A percentile compares a stretch with the other conserved stretches of the same genome.
These are phyloP conservation scores for Pterocles orientalis DNA, from an alignment of 2,113 vertebrate species.

Conservation along the genomic window DNA sequence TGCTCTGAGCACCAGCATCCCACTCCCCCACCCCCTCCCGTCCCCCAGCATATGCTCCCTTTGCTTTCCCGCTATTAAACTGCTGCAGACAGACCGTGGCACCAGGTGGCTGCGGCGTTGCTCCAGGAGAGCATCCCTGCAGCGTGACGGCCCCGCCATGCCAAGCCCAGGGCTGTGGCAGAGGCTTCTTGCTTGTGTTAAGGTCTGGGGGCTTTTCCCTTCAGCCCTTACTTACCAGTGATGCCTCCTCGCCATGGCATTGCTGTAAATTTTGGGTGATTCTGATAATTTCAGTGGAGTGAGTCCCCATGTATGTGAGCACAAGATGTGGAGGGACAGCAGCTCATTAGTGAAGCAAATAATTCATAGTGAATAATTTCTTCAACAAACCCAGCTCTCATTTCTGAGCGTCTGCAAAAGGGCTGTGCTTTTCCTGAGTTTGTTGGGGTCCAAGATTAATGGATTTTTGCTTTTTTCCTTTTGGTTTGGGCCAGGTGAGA, in stretches of 20 bases:
- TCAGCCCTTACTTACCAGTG: accelerated
- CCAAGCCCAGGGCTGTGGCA: background rate
- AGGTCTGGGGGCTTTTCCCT: background rate
- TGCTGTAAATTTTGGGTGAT: background rate
- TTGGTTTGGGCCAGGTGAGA: background rate
- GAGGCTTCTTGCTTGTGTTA: accelerated
- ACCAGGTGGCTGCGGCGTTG: background rate
- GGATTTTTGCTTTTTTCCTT: background rate
- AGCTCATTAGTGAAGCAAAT: background rate
- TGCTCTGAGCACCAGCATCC: background rate
- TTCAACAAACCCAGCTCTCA: background rate
- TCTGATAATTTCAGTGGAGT: background rate
- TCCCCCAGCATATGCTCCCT: background rate
- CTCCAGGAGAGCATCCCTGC: background rate
- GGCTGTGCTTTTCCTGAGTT: background rate
- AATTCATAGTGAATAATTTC: background rate
- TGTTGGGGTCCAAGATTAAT: background rate
- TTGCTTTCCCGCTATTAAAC: background rate
- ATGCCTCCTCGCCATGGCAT: accelerated
- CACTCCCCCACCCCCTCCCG: accelerated
- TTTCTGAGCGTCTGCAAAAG: background rate
- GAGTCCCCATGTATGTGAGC: accelerated
- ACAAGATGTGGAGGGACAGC: accelerated
- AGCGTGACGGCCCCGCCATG: accelerated
- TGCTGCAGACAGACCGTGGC: background rate